phyloP scores from a whole-genome alignment of 2,888 invertebrate genomes.

The Euzetes globulus region DNA sequence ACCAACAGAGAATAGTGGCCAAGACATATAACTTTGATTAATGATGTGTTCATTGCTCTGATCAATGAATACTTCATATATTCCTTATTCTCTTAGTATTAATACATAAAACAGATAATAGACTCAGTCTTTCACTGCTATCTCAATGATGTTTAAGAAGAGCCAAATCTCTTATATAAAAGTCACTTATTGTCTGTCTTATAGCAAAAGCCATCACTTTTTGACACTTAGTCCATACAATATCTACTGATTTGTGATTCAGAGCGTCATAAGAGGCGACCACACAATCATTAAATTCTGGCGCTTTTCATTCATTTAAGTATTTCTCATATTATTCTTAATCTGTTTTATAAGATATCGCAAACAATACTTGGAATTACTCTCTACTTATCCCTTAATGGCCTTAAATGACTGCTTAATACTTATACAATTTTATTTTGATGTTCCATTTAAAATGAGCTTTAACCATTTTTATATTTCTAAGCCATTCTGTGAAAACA shows the following conservation, averaged over 20 bases:
- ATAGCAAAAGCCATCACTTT: not conserved
- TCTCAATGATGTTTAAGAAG: not conserved
- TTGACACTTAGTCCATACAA: not conserved
- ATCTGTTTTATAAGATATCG: too few species aligned
- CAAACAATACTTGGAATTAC: too few species aligned
- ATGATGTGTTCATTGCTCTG: constrained; percentile 1
- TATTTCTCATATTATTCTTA: not conserved
- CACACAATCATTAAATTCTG: not conserved
- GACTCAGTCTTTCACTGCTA: not conserved
- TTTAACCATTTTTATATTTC: too few species aligned
- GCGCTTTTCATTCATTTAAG: not conserved
- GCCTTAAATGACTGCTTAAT: too few species aligned
- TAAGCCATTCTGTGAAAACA: too few species aligned
- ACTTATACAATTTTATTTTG: too few species aligned
- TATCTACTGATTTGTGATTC: too few species aligned
- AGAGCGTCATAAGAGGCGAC: not conserved
- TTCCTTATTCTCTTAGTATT: not conserved
- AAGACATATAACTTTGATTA: constrained; percentile 5
- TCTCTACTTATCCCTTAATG: too few species aligned
- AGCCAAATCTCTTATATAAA: not conserved
- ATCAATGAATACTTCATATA: not conserved
- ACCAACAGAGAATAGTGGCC: not conserved
- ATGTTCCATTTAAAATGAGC: too few species aligned
- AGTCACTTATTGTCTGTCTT: not conserved
- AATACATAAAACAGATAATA: not conserved